Conservation (phyloP, 64 coral and sea anemone genomes). For the Montipora capricornis region DNA sequence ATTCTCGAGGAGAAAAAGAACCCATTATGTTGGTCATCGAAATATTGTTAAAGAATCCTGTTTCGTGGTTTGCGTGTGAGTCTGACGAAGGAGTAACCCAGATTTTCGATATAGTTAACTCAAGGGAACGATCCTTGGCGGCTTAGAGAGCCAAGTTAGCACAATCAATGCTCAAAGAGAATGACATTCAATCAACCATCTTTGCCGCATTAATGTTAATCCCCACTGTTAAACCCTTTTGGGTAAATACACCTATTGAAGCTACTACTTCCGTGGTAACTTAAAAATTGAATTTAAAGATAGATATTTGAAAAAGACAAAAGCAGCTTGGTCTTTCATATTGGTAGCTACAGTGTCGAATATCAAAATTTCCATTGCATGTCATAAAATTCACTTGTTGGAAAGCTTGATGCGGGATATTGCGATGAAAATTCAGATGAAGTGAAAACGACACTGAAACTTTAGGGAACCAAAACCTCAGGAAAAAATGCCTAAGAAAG, state of each 20-base stretch:
- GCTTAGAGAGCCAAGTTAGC: background rate
- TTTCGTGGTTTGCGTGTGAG: background rate
- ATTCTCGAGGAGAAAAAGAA: background rate
- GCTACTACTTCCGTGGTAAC: background rate
- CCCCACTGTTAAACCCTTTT: background rate
- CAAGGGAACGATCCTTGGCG: background rate
- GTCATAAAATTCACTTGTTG: too few relatives aligned
- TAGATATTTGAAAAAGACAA: background rate
- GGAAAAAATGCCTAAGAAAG: too few relatives aligned
- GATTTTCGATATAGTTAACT: background rate
- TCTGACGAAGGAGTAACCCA: background rate
- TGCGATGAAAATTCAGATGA: too few relatives aligned
- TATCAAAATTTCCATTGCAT: too few relatives aligned
- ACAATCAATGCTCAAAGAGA: constrained; percentile 24
- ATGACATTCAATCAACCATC: background rate
- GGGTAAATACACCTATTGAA: background rate
- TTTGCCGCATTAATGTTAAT: background rate
- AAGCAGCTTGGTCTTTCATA: background rate
- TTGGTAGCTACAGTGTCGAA: background rate
- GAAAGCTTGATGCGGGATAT: too few relatives aligned
- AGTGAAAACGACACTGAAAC: too few relatives aligned
- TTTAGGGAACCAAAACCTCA: too few relatives aligned
- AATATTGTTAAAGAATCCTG: background rate
- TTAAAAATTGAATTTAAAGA: background rate
- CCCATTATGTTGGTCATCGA: too few relatives aligned